phyloP scores from a whole-genome alignment of 92 coral and sea anemone genomes.

The Porites evermanni region DNA sequence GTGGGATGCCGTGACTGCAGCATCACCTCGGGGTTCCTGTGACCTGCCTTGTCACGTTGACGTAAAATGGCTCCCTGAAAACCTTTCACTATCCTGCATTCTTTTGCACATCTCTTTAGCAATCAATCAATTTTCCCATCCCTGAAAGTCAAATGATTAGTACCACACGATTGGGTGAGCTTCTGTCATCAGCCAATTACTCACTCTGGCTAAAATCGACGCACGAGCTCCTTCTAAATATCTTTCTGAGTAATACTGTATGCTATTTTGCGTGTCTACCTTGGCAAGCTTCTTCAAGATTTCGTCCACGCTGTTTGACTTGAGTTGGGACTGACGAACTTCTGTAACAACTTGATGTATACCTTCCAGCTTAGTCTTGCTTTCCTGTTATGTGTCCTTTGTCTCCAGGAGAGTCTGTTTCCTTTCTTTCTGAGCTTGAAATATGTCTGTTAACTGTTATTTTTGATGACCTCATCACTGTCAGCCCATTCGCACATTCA shows the following conservation, averaged over 20 bases:
- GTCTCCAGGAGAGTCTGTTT: too few relatives aligned
- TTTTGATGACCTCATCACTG: conserved; percentile 21
- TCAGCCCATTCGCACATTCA: conserved; percentile 17
- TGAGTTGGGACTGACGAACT: not conserved
- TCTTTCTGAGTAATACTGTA: conserved; percentile 8
- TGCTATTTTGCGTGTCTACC: conserved; percentile 33
- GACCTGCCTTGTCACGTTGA: conserved; percentile 54
- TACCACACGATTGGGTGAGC: conserved; percentile 44
- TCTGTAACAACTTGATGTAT: not conserved
- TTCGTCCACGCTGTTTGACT: not conserved
- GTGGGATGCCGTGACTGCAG: conserved; percentile 64
- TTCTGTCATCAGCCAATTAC: conserved; percentile 36
- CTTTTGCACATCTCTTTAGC: conserved; percentile 53
- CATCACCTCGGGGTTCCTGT: conserved; percentile 59
- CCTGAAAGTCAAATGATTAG: conserved; percentile 56
- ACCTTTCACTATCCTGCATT: conserved; percentile 26
- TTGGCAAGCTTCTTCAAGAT: conserved; percentile 55
- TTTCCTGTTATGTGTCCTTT: too few relatives aligned
- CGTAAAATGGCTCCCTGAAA: conserved; percentile 64
- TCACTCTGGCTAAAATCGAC: conserved; percentile 42
- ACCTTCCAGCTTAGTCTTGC: not conserved
- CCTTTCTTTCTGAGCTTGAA: too few relatives aligned
- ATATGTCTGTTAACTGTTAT: conserved; percentile 13
- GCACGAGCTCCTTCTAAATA: conserved; percentile 52
- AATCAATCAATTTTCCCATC: conserved; percentile 71